phyloP scores from a whole-genome alignment of 2,797 vertebrate genomes.

The Myotis vivesi region DNA sequence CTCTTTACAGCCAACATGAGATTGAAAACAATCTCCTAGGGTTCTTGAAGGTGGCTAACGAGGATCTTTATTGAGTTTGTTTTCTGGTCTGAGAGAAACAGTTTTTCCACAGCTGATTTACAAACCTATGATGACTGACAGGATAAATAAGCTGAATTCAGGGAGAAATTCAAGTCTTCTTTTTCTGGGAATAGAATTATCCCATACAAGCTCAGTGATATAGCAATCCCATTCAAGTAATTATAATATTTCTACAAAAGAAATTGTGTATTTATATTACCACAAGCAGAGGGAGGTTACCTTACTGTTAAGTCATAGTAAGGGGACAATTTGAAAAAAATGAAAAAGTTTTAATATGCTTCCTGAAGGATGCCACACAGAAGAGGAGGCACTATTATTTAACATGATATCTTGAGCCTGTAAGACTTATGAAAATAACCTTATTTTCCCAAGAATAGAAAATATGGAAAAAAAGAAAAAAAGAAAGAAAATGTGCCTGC shows the following conservation, averaged over 20 bases:
- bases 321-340: not conserved
- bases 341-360: not conserved
- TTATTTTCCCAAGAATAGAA: not conserved
- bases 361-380: not conserved
- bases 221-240: not conserved
- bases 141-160: not conserved
- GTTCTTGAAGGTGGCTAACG: constrained; percentile 36
- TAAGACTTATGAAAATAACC: constrained; percentile 29
- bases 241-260: not conserved
- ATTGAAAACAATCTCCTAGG: constrained; percentile 48
- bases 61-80: constrained; percentile 48
- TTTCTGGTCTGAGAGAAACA: constrained; percentile 52
- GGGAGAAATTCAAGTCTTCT: not conserved
- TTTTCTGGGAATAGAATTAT: not conserved
- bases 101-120: not conserved
- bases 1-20: constrained; percentile 37
- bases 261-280: not conserved
- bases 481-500: not conserved
- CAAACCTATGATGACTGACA: not conserved
- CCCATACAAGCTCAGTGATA: not conserved
- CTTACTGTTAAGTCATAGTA: not conserved
- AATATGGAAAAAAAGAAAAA: not conserved
- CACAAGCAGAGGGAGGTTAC: not conserved
- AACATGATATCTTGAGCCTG: not conserved
- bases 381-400: not conserved